Conservation (phyloP, 2,888 invertebrate genomes). For the Ethmia dodecea region DNA sequence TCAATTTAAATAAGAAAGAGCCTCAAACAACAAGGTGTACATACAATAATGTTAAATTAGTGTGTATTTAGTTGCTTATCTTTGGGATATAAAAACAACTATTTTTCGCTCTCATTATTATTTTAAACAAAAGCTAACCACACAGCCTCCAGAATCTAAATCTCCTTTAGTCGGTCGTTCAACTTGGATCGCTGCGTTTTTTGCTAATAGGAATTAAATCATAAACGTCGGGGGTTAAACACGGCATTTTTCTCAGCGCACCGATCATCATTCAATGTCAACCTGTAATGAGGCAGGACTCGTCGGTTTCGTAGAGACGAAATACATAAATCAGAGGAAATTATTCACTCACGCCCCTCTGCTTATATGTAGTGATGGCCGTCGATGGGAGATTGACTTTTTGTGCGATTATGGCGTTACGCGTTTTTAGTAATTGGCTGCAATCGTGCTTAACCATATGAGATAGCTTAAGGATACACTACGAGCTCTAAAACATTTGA, state of each 20-base stretch:
- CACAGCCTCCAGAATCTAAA: conserved; percentile 9
- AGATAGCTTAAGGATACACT: not conserved
- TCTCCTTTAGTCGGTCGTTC: conserved; percentile 25
- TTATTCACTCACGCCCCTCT: conserved; percentile 58
- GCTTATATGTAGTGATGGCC: conserved; percentile 42
- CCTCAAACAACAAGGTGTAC: too few relatives aligned
- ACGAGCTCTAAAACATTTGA: too few relatives aligned
- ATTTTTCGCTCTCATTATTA: not conserved
- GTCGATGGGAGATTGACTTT: conserved; percentile 28
- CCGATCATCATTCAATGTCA: conserved; percentile 67
- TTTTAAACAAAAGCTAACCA: conserved; percentile 1
- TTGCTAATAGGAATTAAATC: conserved; percentile 55
- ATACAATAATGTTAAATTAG: too few relatives aligned
- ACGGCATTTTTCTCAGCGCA: conserved; percentile 52
- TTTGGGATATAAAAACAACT: too few relatives aligned
- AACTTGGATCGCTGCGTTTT: conserved; percentile 32
- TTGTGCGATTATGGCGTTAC: conserved; percentile 14
- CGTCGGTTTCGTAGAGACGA: conserved; percentile 40
- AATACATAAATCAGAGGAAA: conserved; percentile 54
- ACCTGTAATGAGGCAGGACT: conserved; percentile 59
- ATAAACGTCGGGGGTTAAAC: conserved; percentile 54
- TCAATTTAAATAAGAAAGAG: too few relatives aligned
- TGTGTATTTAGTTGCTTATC: too few relatives aligned
- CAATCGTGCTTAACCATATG: conserved; percentile 4
- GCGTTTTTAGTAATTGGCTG: conserved; percentile 8